Base-by-base conservation (phyloP, 2,888 invertebrate species). In the Nomada ruficornis region DNA sequence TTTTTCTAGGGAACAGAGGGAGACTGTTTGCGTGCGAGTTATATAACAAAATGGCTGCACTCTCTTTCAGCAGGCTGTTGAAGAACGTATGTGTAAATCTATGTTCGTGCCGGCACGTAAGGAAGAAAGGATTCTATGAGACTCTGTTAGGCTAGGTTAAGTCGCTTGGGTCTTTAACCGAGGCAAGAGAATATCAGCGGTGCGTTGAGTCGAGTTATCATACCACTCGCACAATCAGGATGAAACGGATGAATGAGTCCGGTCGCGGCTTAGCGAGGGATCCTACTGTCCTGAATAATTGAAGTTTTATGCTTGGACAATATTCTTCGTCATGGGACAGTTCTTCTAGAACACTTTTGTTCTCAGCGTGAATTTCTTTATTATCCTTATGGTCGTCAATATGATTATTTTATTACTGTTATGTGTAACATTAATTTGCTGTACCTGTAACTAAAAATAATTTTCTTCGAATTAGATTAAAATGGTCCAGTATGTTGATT, bases 41-140 rank as follows among this genome's bases (percentile, higher is more conserved):
- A 90, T 90, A 90, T 90, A 90, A 90, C 87, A 89, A 90, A 90
- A 90, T 90, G 88, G 85, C 85, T 64, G 85, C 73, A 59, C 72
- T 72, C 76, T 77, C 57, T 23, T 83, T 77, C 68, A 57, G 9
- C 72, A 47, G 71, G 44, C 76, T 60, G 59, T 60, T 55, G 75
- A 64, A 64, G 69, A 47, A 69, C 60, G 80, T 74, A 9, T 36
- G 36, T 36, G 36, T 7, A 7, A 5, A 5, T 18, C 36, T 47
- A 18, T 36, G 44, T 26, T 57, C 59, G 64, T 64, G 74, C 18
- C 71, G 78, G 78, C 62, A 72, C 68, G 79, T 70, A 82, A 78
- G 84, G 78, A 80, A 89, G 83, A 80, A 79, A 89, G 83, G 82
- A 79, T 83, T 85, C 83, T 81, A 75, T 80, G 82, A 72, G 64